A percentile compares a stretch with the other conserved stretches of the same genome.
Conservation (phyloP, 2,113 vertebrate genomes). For the Tinamus guttatus region DNA sequence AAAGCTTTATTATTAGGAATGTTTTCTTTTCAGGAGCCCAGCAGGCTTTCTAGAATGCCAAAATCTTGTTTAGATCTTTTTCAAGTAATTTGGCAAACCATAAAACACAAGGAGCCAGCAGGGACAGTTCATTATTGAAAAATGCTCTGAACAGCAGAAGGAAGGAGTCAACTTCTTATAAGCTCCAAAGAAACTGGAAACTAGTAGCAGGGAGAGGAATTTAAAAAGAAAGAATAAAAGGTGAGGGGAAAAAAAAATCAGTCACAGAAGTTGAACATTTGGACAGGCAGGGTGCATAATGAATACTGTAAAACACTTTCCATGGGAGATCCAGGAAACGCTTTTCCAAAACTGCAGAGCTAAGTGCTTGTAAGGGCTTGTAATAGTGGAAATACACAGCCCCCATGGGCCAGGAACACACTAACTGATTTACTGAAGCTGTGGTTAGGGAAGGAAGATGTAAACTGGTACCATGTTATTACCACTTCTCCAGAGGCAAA, state of each 20-base stretch:
- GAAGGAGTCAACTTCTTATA: neutral
- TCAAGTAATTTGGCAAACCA: slow-evolving; percentile 34
- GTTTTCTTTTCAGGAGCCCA: slow-evolving; percentile 25
- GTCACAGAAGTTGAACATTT: neutral
- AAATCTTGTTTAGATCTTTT: neutral
- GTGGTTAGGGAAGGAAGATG: neutral
- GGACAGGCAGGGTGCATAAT: neutral
- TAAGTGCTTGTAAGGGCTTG: neutral
- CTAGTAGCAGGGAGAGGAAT: neutral
- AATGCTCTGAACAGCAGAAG: neutral
- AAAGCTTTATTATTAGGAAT: slow-evolving; percentile 33
- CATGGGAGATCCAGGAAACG: neutral
- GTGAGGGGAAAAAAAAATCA: neutral
- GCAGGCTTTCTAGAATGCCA: neutral
- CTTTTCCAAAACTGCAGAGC: neutral
- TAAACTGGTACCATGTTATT: neutral
- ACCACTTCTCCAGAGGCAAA: neutral
- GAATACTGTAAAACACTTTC: neutral
- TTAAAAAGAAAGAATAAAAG: neutral
- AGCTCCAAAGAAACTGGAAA: neutral
- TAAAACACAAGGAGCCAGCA: neutral
- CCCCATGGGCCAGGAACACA: neutral
- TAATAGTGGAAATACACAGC: neutral
- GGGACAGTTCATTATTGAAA: neutral
- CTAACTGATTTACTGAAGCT: neutral